These are phyloP conservation scores for Sminthurinus aureus DNA, from an alignment of 2,888 invertebrate genomes.

Conservation along the genomic window DNA sequence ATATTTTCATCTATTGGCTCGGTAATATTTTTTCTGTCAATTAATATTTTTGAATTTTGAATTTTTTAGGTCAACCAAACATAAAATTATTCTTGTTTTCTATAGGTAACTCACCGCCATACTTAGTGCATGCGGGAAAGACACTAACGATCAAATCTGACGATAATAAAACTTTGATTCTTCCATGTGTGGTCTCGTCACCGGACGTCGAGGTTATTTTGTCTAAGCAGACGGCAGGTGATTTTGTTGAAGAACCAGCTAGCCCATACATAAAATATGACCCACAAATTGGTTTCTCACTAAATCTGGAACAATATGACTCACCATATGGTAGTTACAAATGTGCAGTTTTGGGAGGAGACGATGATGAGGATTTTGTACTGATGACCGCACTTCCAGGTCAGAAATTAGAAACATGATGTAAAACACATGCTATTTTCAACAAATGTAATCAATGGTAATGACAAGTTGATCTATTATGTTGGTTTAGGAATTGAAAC, in stretches of 20 bases:
- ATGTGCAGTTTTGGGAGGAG: constrained; percentile 51
- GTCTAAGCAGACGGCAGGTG: constrained; percentile 43
- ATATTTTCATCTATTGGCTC: constrained; percentile 56
- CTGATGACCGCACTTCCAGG: constrained; percentile 38
- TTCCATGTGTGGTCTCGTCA: constrained; percentile 54
- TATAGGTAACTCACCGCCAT: constrained; percentile 44
- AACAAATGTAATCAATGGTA: neutral
- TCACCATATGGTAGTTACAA: constrained; percentile 53
- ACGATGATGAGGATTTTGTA: constrained; percentile 43
- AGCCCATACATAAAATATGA: constrained; percentile 52
- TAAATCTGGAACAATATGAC: constrained; percentile 48
- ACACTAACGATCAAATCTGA: constrained; percentile 49
- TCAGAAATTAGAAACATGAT: neutral
- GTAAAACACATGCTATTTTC: constrained; percentile 1
- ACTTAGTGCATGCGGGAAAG: constrained; percentile 52
- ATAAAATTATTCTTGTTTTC: neutral
- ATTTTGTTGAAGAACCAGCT: constrained; percentile 11
- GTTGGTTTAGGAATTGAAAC: neutral
- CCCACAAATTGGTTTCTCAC: constrained; percentile 51
- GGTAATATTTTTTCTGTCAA: too few relatives aligned
- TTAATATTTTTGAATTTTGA: too few relatives aligned
- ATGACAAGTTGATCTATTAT: too few relatives aligned
- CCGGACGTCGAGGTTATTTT: constrained; percentile 49
- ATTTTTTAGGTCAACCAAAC: neutral
- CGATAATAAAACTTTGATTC: constrained; percentile 46